Evolutionary conservation across 2,113 vertebrate genomes (phyloP), one percentile per base, ranked within the genome.

Genomic region (Aphyosemion australe): DNA sequence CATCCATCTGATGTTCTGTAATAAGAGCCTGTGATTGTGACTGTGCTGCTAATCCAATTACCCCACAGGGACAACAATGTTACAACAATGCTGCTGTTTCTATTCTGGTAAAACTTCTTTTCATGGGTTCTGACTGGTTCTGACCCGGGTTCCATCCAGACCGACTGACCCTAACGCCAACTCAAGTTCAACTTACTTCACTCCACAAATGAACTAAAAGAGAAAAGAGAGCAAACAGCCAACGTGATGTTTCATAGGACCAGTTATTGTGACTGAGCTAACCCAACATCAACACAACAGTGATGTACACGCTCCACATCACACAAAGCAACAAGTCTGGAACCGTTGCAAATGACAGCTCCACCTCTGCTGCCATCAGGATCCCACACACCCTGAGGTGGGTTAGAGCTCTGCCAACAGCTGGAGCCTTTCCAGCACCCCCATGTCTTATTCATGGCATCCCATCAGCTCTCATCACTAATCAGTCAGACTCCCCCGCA

Each of bases 401-500:
- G 78, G 72, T 69, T 51, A 47, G 39, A 66, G 70, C 74, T 58
- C 74, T 78, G 84, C 88, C 83, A 89, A 75, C 85, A 78, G 78
- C 87, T 88, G 87, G 84, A 81, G 49, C 59, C 66, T 66, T 71
- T 86, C 85, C 83, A 88, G 64, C 56, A 56, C 54, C 42, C 61
- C 69, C 62, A 80, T 89, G 74, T 80, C 82, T 89, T 79, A 83
- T 80, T 88, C 87, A 85, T 86, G 71, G 59, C 60, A 56, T 59
- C 70, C 78, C 82, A 78, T 78, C 76, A 51, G 73, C 83, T 80
- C 71, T 74, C 80, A 87, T 84, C 84, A 79, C 64, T 83, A 78
- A 81, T 74, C 56, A 57, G 58, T 63, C 55, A 54, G 37, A 57
- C 52, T 63, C 70, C 42, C 61, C 50, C 34, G 20, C 79, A 74